Conservation (phyloP, 2,888 invertebrate species). For the Laspeyria flexula region DNA sequence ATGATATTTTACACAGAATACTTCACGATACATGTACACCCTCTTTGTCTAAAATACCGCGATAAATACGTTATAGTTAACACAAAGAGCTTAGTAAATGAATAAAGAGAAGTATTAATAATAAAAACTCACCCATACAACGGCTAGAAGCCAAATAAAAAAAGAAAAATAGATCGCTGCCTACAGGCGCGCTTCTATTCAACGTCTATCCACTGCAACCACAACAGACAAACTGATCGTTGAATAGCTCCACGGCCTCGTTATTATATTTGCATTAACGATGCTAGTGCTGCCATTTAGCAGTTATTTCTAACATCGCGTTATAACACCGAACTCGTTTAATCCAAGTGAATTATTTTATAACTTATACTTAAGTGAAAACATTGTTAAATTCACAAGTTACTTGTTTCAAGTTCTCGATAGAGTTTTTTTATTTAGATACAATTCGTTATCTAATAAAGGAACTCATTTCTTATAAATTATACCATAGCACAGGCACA, state of each 20-base stretch:
- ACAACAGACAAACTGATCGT: constrained; percentile 78
- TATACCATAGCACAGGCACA: too few species aligned
- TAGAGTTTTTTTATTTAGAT: too few species aligned
- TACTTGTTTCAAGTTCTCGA: too few species aligned
- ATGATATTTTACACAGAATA: constrained; percentile 25
- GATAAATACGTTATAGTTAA: constrained; percentile 2
- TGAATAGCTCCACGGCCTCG: constrained; percentile 58
- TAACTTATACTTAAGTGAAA: too few species aligned
- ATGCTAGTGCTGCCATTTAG: constrained; percentile 43
- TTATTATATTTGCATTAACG: constrained; percentile 64
- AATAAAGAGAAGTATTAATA: constrained; percentile 24
- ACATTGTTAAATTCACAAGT: too few species aligned
- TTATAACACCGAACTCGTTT: constrained; percentile 5
- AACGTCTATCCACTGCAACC: constrained; percentile 60
- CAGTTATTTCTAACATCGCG: constrained; percentile 13
- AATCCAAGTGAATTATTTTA: too few species aligned
- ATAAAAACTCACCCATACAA: constrained; percentile 83
- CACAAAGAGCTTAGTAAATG: constrained; percentile 5
- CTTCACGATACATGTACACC: constrained; percentile 28
- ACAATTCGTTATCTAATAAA: too few species aligned
- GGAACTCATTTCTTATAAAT: too few species aligned
- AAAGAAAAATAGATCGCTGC: constrained; percentile 80
- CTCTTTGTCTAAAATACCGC: constrained; percentile 29
- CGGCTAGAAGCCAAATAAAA: constrained; percentile 87
- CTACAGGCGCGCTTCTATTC: constrained; percentile 74